Evolutionary conservation across 2,888 invertebrate species (phyloP).

Genomic region (Microctonus brassicae): DNA sequence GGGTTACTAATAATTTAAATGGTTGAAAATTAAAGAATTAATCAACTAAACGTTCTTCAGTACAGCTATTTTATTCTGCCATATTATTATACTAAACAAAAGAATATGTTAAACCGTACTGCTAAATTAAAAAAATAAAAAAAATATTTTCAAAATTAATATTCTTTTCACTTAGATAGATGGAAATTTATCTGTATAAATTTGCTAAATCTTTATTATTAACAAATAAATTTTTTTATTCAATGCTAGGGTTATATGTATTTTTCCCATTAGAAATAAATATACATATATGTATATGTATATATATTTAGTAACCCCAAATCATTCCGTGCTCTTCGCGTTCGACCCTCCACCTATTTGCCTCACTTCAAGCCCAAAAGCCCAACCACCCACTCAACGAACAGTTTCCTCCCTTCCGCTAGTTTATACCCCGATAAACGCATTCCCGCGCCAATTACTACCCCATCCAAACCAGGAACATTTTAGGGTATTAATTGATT

Average conservation of each 20-base stretch:
- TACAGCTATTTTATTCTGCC: too few species aligned
- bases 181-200: too few species aligned
- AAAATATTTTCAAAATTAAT: too few species aligned
- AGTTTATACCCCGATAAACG: constrained; percentile 65
- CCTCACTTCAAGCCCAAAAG: constrained; percentile 20
- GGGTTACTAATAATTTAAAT: too few species aligned
- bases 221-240: too few species aligned
- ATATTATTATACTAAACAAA: too few species aligned
- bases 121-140: too few species aligned
- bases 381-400: constrained; percentile 45
- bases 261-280: constrained; percentile 1
- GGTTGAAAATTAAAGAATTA: too few species aligned
- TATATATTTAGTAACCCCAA: constrained; percentile 17
- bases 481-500: constrained; percentile 65
- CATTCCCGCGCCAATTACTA: constrained; percentile 66
- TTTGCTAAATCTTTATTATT: constrained; percentile 65
- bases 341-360: constrained; percentile 19
- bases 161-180: too few species aligned
- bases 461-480: constrained; percentile 51
- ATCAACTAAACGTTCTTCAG: too few species aligned
- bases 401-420: constrained; percentile 50
- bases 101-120: too few species aligned
- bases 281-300: constrained; percentile 22
- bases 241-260: too few species aligned
- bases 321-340: constrained; percentile 11